phyloP scores from a whole-genome alignment of 2,113 vertebrate species.

The Nothoprocta pentlandii region DNA sequence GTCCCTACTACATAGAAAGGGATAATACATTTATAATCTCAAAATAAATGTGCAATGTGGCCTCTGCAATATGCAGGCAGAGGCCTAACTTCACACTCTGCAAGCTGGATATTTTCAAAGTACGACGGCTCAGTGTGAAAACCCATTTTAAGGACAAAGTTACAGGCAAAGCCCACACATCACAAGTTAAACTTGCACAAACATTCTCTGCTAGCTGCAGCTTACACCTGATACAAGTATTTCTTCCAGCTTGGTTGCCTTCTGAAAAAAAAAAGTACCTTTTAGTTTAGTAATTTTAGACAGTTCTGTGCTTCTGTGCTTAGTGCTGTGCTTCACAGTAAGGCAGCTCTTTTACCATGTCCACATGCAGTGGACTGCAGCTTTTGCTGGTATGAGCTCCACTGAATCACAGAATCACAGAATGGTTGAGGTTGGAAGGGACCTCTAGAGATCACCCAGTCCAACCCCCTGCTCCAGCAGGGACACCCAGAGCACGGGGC shows the following conservation, averaged over 20 bases:
- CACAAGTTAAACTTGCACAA: not conserved
- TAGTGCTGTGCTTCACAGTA: not conserved
- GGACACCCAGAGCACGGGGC: too few species aligned
- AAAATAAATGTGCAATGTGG: not conserved
- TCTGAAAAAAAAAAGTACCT: not conserved
- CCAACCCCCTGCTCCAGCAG: too few species aligned
- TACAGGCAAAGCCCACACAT: not conserved
- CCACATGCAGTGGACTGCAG: not conserved
- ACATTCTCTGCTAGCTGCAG: not conserved
- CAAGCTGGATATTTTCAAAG: not conserved
- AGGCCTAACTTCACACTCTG: not conserved
- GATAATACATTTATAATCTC: not conserved
- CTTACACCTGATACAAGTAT: not conserved
- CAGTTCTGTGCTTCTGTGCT: not conserved
- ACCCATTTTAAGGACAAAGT: conserved; percentile 32
- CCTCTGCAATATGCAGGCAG: not conserved
- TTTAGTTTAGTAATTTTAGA: conserved; percentile 16
- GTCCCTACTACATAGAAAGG: not conserved
- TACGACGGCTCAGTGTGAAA: not conserved
- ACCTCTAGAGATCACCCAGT: too few species aligned
- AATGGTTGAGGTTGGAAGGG: too few species aligned
- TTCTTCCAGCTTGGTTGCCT: not conserved
- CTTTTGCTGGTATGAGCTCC: not conserved
- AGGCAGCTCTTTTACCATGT: not conserved
- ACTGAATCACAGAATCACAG: too few species aligned